A percentile compares a stretch with the other conserved stretches of the same genome.
These are phyloP conservation scores for Idris sp. DNA, from an alignment of 1,140 invertebrate genomes.

Conservation along the genomic window DNA sequence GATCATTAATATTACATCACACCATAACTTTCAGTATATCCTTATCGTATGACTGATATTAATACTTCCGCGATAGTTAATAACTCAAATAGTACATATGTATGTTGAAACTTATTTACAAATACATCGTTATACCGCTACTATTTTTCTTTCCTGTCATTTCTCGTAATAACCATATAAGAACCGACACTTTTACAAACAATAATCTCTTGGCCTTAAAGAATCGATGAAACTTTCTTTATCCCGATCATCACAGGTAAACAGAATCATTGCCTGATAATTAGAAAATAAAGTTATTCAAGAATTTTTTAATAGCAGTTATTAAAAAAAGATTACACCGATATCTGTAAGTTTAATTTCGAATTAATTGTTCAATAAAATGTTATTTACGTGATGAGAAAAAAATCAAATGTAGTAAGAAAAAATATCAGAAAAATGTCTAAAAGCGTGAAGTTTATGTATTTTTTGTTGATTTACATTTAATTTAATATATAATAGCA, in stretches of 20 bases:
- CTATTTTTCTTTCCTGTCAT: conserved; percentile 25
- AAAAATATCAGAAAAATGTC: no score
- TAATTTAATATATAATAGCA: no score
- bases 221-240: conserved; percentile 15
- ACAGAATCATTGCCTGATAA: not conserved
- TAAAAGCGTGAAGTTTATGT: no score
- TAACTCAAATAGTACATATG: conserved; percentile 40
- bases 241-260: no score
- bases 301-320: not conserved
- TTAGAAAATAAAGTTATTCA: not conserved
- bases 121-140: conserved; percentile 23
- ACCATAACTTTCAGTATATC: conserved; percentile 51
- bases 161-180: conserved; percentile 20
- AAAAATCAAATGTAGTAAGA: no score
- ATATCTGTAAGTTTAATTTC: no score
- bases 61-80: conserved; percentile 46
- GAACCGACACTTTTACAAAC: conserved; percentile 16
- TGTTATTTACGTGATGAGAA: no score
- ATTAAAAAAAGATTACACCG: no score
- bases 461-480: no score
- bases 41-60: conserved; percentile 36
- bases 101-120: conserved; percentile 41
- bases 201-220: conserved; percentile 2
- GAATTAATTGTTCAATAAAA: no score
- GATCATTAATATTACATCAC: conserved; percentile 41